These are phyloP conservation scores for Odocoileus virginianus DNA, from an alignment of 2,113 vertebrate species.

Conservation along the genomic window DNA sequence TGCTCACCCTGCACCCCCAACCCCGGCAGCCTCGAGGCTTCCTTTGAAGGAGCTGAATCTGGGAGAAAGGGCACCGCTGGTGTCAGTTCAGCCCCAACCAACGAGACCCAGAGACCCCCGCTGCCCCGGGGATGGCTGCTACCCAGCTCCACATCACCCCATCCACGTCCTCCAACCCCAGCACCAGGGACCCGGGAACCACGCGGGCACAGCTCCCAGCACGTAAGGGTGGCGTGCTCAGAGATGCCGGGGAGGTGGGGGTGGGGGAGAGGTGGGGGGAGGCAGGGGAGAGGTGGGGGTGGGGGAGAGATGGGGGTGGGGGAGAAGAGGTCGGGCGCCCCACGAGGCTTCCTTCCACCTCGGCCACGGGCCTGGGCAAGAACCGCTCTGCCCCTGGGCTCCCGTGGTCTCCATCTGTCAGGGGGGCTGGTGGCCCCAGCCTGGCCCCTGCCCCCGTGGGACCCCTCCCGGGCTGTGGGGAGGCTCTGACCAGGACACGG, in stretches of 20 bases:
- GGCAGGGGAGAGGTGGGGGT: too few species aligned
- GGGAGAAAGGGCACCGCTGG: background rate
- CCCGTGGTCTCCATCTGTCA: background rate
- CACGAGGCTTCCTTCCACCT: background rate
- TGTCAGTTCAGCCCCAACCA: background rate
- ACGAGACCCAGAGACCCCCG: fast-evolving
- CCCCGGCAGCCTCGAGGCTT: background rate
- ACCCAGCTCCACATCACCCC: background rate
- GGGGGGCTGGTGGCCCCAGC: background rate
- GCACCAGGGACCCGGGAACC: background rate
- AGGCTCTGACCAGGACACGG: fast-evolving
- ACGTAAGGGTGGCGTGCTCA: fast-evolving
- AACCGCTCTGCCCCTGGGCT: background rate
- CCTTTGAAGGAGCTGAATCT: background rate
- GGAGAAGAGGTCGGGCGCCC: fast-evolving
- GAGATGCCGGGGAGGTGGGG: background rate
- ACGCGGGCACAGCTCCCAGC: fast-evolving
- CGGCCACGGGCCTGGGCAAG: fast-evolving
- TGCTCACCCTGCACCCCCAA: fast-evolving
- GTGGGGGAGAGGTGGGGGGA: too few species aligned
- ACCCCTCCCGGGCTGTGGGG: background rate
- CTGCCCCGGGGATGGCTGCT: background rate
- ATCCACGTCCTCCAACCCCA: background rate
- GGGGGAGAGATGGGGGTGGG: too few species aligned
- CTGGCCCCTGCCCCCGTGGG: fast-evolving